phyloP scores from a whole-genome alignment of 2,797 vertebrate species.

The Cuculus canorus region DNA sequence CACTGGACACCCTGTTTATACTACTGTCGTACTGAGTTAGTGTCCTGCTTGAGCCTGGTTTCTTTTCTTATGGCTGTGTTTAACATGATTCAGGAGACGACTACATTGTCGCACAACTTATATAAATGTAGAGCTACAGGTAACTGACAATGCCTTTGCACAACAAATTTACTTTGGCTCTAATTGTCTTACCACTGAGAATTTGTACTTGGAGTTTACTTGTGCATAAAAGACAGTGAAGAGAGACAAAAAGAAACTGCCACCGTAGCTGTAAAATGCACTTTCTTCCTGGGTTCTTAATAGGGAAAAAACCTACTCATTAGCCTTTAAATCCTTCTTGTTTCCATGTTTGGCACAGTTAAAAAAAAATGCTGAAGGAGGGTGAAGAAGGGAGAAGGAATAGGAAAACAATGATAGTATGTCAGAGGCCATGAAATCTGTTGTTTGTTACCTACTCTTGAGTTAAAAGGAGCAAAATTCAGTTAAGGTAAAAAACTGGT shows the following conservation, averaged over 20 bases:
- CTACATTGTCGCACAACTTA: background rate
- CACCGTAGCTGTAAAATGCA: background rate
- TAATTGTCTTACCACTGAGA: background rate
- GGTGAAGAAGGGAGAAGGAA: background rate
- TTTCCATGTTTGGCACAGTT: background rate
- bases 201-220: background rate
- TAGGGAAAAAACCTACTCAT: background rate
- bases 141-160: background rate
- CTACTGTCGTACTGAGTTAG: background rate
- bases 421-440: background rate
- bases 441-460: background rate
- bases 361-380: background rate
- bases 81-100: background rate
- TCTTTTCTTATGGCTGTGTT: background rate
- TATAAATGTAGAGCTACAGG: background rate
- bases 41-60: background rate
- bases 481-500: background rate
- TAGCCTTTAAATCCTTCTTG: background rate
- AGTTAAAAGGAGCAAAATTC: background rate
- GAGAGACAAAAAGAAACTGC: background rate
- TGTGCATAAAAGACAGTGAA: background rate
- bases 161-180: background rate
- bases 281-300: background rate
- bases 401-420: background rate
- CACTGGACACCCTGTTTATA: background rate